Conservation (phyloP, 2,797 vertebrate genomes). For the Coregonus sp. region DNA sequence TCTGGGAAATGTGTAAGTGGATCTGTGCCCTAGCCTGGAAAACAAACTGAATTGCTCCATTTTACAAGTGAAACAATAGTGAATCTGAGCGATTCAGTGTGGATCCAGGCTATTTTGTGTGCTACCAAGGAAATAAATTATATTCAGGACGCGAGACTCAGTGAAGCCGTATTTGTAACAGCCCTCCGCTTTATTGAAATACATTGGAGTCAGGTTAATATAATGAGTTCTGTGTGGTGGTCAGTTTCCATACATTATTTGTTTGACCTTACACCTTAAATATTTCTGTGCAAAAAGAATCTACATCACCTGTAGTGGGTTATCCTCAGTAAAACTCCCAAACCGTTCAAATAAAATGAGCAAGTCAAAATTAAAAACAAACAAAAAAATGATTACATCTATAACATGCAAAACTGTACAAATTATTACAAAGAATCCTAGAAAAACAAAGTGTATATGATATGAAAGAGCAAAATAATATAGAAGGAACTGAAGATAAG, state of each 20-base stretch:
- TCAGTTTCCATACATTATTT: conserved; percentile 79
- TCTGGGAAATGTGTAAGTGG: background rate
- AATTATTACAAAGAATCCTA: conserved; percentile 92
- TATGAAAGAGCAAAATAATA: conserved; percentile 88
- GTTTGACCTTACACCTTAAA: conserved; percentile 91
- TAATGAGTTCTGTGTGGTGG: conserved; percentile 82
- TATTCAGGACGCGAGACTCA: conserved; percentile 43
- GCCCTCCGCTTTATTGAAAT: conserved; percentile 94
- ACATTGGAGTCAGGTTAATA: conserved; percentile 96
- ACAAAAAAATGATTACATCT: conserved; percentile 87
- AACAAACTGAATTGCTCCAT: background rate
- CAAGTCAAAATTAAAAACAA: conserved; percentile 73
- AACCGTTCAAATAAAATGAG: conserved; percentile 80
- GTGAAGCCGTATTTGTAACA: conserved; percentile 78
- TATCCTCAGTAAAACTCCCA: conserved; percentile 86
- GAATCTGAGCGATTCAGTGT: background rate
- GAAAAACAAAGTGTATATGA: conserved; percentile 79
- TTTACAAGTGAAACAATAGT: background rate
- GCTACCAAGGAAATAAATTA: conserved; percentile 20
- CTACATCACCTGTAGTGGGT: conserved; percentile 89
- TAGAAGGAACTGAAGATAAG: conserved; percentile 78
- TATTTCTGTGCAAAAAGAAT: conserved; percentile 96
- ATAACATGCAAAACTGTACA: conserved; percentile 99
- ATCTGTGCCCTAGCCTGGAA: background rate
- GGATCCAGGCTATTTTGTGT: conserved; percentile 1